Conservation (phyloP, 2,888 invertebrate genomes). For the Pomacea canaliculata region DNA sequence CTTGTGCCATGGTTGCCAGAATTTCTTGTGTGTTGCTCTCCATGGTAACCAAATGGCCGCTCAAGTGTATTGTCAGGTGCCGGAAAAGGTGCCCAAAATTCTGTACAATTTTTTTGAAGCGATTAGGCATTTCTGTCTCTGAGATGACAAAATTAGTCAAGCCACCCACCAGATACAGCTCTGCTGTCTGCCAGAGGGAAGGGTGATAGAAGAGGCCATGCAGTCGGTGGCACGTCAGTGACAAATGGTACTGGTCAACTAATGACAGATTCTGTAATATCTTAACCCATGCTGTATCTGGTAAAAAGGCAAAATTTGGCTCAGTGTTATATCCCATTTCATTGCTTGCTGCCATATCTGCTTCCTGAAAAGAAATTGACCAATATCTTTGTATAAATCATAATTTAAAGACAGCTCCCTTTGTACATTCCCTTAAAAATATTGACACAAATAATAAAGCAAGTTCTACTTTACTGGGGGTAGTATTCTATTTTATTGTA, state of each 20-base stretch:
- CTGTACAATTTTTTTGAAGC: slow-evolving; percentile 38
- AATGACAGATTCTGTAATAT: slow-evolving; percentile 49
- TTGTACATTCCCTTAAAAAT: too few species aligned
- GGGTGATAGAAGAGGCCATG: slow-evolving; percentile 56
- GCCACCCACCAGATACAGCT: slow-evolving; percentile 38
- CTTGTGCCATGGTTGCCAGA: slow-evolving; percentile 42
- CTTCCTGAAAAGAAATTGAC: too few species aligned
- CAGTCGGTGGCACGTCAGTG: slow-evolving; percentile 49
- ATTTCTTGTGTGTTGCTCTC: slow-evolving; percentile 38
- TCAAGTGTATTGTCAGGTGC: slow-evolving; percentile 47
- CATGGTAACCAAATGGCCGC: slow-evolving; percentile 44
- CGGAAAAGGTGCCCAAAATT: slow-evolving; percentile 57
- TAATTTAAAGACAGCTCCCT: too few species aligned
- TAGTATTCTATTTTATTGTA: too few species aligned
- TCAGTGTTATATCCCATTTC: not conserved
- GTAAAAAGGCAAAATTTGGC: slow-evolving; percentile 51
- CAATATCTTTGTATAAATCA: too few species aligned
- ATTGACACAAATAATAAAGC: too few species aligned
- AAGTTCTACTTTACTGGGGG: too few species aligned
- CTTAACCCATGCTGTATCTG: slow-evolving; percentile 54
- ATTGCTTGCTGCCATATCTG: too few species aligned
- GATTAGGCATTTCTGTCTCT: slow-evolving; percentile 22
- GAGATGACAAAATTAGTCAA: slow-evolving; percentile 18
- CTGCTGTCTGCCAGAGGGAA: slow-evolving; percentile 52
- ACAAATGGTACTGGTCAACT: slow-evolving; percentile 42